phyloP scores from a whole-genome alignment of 2,888 invertebrate species.

The Bimastos eiseni region DNA sequence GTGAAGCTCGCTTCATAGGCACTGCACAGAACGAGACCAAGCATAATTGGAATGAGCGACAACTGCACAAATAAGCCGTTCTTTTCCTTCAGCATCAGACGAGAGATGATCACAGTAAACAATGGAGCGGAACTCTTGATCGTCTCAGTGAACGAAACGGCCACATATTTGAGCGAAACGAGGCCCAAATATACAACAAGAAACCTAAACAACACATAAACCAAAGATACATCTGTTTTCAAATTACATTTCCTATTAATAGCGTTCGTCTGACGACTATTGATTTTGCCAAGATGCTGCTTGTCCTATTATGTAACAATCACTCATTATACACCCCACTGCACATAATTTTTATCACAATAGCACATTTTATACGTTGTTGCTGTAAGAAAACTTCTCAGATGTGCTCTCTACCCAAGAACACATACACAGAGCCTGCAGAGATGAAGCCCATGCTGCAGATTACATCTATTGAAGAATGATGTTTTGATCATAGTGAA shows the following conservation, averaged over 20 bases:
- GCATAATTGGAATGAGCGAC: conserved; percentile 77
- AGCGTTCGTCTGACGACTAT: background rate
- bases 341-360: too few relatives aligned
- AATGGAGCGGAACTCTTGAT: conserved; percentile 80
- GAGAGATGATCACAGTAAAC: conserved; percentile 76
- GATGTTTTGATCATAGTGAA: too few relatives aligned
- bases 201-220: conserved; percentile 65
- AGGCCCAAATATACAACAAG: conserved; percentile 75
- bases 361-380: too few relatives aligned
- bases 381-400: too few relatives aligned
- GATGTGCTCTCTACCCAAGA: too few relatives aligned
- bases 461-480: too few relatives aligned
- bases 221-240: background rate
- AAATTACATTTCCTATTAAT: background rate
- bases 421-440: too few relatives aligned
- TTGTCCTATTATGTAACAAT: background rate
- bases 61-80: conserved; percentile 59
- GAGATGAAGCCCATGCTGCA: too few relatives aligned
- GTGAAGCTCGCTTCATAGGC: conserved; percentile 77
- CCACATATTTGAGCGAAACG: conserved; percentile 76
- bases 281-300: background rate
- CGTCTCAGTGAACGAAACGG: conserved; percentile 80
- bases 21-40: conserved; percentile 75
- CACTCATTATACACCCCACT: background rate
- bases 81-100: conserved; percentile 62